These are phyloP conservation scores for Sceloporus tristichus DNA, from an alignment of 2,113 vertebrate species.

Conservation along the genomic window DNA sequence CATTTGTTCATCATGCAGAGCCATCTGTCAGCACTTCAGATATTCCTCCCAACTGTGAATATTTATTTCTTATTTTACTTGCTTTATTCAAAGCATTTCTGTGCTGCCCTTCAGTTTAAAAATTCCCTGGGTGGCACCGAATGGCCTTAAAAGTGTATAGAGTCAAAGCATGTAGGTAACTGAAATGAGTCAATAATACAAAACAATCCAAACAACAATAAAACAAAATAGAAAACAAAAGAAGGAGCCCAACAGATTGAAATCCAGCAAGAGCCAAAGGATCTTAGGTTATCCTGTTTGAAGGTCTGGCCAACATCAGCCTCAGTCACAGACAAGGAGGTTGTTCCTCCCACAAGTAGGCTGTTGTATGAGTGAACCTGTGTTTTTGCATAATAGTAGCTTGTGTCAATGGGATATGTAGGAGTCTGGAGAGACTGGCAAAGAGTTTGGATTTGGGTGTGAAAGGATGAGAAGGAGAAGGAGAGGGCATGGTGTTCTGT, in stretches of 20 bases:
- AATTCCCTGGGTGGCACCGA: neutral
- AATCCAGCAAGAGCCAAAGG: neutral
- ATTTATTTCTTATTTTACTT: constrained; percentile 4
- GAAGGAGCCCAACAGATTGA: neutral
- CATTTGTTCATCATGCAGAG: neutral
- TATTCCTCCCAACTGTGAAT: neutral
- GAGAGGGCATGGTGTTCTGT: too few relatives aligned
- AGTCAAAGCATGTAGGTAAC: neutral
- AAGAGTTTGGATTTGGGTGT: too few relatives aligned
- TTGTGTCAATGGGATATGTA: too few relatives aligned
- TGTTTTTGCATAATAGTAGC: too few relatives aligned
- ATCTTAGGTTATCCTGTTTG: too few relatives aligned
- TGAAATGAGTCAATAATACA: neutral
- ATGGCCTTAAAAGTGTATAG: neutral
- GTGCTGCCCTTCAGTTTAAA: neutral
- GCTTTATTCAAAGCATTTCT: constrained; percentile 1
- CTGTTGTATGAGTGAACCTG: neutral
- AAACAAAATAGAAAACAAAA: neutral
- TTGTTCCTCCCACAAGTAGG: too few relatives aligned
- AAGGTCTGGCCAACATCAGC: neutral
- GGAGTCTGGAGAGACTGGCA: too few relatives aligned
- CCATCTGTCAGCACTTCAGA: constrained; percentile 21
- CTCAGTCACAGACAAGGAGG: neutral
- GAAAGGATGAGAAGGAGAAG: too few relatives aligned
- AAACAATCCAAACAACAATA: neutral